phyloP scores from a whole-genome alignment of 2,888 invertebrate genomes.

The Trichopoda pennipes region DNA sequence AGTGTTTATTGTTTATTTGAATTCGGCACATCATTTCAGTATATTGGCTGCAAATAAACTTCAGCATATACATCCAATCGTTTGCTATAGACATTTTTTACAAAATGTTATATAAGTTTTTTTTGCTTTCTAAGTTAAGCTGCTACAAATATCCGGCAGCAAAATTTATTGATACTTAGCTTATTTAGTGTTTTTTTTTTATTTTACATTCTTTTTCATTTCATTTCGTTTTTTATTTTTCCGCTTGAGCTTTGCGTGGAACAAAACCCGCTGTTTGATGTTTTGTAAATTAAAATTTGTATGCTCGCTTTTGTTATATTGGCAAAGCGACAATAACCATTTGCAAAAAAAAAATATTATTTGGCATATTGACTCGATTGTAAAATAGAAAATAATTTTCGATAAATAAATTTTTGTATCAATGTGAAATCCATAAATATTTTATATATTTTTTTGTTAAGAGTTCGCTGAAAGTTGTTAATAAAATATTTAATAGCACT shows the following conservation, averaged over 20 bases:
- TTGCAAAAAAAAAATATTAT: conserved; percentile 19
- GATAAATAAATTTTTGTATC: background rate
- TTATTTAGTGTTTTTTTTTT: conserved; percentile 50
- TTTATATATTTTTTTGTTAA: no score
- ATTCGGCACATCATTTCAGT: no score
- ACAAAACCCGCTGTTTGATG: conserved; percentile 9
- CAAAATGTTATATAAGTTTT: no score
- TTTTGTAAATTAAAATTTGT: conserved; percentile 43
- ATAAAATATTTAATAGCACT: no score
- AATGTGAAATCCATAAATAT: no score
- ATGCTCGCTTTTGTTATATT: background rate
- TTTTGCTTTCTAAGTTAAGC: no score
- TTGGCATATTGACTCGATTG: conserved; percentile 64
- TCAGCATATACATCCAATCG: no score
- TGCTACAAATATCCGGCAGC: conserved; percentile 40
- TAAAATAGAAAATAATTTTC: conserved; percentile 32
- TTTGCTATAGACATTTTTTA: background rate
- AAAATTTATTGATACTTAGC: conserved; percentile 51
- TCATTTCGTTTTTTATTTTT: background rate
- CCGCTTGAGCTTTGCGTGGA: background rate
- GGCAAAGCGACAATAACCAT: conserved; percentile 34
- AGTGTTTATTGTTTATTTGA: no score
- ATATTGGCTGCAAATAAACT: no score
- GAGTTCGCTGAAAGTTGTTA: no score
- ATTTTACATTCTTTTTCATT: conserved; percentile 18